These are phyloP conservation scores for Caenorhabditis panamensis DNA, from an alignment of 2,888 invertebrate species.

Conservation along the genomic window DNA sequence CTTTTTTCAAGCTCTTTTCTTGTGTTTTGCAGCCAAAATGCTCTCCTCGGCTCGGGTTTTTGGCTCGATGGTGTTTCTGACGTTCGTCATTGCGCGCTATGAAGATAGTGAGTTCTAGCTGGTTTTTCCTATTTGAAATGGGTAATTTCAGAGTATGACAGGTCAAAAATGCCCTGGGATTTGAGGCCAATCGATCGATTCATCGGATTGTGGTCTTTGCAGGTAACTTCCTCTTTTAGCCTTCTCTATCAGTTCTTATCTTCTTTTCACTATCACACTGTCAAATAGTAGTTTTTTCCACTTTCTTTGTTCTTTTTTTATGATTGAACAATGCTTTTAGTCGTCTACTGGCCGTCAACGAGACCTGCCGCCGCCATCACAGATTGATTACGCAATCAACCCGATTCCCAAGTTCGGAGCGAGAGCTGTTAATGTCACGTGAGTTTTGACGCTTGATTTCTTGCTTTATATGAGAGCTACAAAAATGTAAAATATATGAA, in stretches of 20 bases:
- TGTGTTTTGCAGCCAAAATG: too few species aligned
- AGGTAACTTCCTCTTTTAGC: conserved; percentile 46
- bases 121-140: neutral
- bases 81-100: conserved; percentile 65
- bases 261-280: conserved; percentile 4
- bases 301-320: conserved; percentile 15
- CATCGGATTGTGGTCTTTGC: conserved; percentile 77
- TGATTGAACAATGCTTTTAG: conserved; percentile 38
- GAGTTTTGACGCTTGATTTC: conserved; percentile 37
- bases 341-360: conserved; percentile 53
- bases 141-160: conserved; percentile 67
- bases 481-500: too few species aligned
- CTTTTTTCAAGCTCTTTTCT: neutral
- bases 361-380: conserved; percentile 78
- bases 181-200: conserved; percentile 77
- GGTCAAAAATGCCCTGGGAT: conserved; percentile 78
- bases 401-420: conserved; percentile 81
- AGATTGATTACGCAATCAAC: conserved; percentile 81
- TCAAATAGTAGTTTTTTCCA: conserved; percentile 29
- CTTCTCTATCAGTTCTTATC: conserved; percentile 9
- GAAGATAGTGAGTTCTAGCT: conserved; percentile 66
- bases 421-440: conserved; percentile 80
- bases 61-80: conserved; percentile 49
- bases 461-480: too few species aligned
- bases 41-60: conserved; percentile 32